Evolutionary conservation across 2,113 vertebrate species (phyloP).

Genomic region (Apodemus speciosus): DNA sequence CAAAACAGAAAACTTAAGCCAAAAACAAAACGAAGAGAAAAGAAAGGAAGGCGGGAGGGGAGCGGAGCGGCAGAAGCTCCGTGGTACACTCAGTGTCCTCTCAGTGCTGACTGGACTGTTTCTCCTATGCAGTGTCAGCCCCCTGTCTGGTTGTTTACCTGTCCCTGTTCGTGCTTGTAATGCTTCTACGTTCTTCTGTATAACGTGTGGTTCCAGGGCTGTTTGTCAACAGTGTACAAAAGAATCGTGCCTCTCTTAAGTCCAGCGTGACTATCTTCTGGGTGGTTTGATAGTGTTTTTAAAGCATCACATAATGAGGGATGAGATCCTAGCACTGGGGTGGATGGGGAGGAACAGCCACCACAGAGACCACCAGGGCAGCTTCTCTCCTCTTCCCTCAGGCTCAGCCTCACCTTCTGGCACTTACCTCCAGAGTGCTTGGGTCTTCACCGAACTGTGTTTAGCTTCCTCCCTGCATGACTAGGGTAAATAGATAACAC

Average conservation of each 20-base stretch:
- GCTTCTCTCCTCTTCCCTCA: conserved; percentile 51
- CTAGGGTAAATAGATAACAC: conserved; percentile 84
- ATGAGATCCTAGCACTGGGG: conserved; percentile 60
- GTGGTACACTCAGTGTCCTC: conserved; percentile 84
- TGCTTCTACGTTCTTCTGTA: conserved; percentile 90
- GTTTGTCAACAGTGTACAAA: conserved; percentile 89
- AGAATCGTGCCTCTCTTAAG: conserved; percentile 91
- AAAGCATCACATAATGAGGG: conserved; percentile 84
- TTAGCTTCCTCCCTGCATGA: conserved; percentile 90
- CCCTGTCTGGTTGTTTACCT: conserved; percentile 87
- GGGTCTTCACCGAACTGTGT: conserved; percentile 77
- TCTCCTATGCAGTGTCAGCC: conserved; percentile 95
- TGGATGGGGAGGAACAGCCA: conserved; percentile 32
- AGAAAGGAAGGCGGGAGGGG: conserved; percentile 54
- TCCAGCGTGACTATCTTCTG: conserved; percentile 88
- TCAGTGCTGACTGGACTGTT: conserved; percentile 92
- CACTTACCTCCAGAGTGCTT: conserved; percentile 81
- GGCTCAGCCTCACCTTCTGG: conserved; percentile 77
- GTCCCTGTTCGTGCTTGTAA: conserved; percentile 93
- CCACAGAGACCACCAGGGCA: background rate
- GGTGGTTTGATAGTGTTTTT: conserved; percentile 83
- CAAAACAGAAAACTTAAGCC: conserved; percentile 85
- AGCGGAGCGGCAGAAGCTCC: conserved; percentile 69
- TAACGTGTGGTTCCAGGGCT: conserved; percentile 90
- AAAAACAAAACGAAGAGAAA: conserved; percentile 80